Base-by-base conservation (phyloP, 2,797 vertebrate species). In the Merluccius polli region DNA sequence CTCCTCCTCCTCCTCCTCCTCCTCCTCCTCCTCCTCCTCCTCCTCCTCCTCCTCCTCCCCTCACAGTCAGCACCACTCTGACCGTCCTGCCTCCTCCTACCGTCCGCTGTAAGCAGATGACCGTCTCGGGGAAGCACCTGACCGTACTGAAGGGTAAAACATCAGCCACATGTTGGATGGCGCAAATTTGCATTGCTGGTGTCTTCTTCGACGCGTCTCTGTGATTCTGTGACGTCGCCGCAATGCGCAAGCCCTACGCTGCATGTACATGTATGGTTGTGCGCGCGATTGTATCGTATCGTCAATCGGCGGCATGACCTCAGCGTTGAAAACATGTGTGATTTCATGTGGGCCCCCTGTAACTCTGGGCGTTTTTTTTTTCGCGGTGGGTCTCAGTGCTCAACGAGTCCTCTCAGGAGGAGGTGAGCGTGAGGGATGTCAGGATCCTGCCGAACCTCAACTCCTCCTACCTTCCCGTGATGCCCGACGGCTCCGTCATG, bases 401-500 rank as follows among this genome's bases (percentile, higher is more conserved):
- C 82, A 98, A 97, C 0, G 93, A 95, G 73, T 96, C 94, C 2
- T 97, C 96, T 24, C 96, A 97, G 90, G 97, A 97, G 87, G 96
- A 97, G 84, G 90, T 97, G 77, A 95, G 93, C 8, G 85, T 97
- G 52, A 92, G 93, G 72, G 96, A 97, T 0, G 90, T 97, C 44
- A 92, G 94, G 7, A 95, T 98, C 70, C 87, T 98, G 36, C 96
- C 96, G 1, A 97, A 98, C 90, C 95, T 98, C 76, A 98, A 98
- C 3, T 94, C 96, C 85, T 97, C 95, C 16, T 98, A 97, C 86
- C 93, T 98, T 73, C 97, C 97, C 12, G 93, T 98, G 93, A 97
- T 98, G 97, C 97, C 97, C 0, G 97, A 98, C 0, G 96, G 97
- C 79, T 98, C 97, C 0, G 96, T 98, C 74, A 92, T 98, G 88